These are phyloP conservation scores for Platalea minor DNA, from an alignment of 2,797 vertebrate genomes.

Conservation along the genomic window DNA sequence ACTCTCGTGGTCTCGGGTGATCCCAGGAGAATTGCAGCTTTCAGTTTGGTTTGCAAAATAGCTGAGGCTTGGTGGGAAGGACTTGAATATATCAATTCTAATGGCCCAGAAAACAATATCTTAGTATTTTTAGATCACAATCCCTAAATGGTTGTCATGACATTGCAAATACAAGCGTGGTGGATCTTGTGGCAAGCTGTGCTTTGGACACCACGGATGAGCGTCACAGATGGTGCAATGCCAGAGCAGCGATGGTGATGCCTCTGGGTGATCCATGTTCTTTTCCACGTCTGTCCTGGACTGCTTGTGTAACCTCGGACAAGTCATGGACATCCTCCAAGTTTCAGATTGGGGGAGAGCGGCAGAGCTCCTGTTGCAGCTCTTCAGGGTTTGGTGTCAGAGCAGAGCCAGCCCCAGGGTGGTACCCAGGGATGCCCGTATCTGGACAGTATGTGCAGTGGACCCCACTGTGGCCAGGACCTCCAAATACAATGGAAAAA, in stretches of 20 bases:
- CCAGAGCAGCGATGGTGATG: not conserved
- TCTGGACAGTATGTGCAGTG: rapidly evolving
- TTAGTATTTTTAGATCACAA: rapidly evolving
- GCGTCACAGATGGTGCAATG: not conserved
- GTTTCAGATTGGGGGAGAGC: not conserved
- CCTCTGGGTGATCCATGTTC: not conserved
- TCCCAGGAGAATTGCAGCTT: not conserved
- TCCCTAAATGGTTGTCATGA: not conserved
- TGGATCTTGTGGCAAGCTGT: not conserved
- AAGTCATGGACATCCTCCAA: not conserved
- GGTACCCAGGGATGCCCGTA: not conserved
- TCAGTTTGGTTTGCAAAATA: not conserved
- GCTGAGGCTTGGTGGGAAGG: not conserved
- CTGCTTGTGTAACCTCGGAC: not conserved
- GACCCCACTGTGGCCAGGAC: not conserved
- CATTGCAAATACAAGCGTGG: rapidly evolving
- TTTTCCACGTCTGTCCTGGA: not conserved
- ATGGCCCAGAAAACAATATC: not conserved
- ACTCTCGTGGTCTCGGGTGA: not conserved
- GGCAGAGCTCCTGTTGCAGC: not conserved
- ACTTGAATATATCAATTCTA: not conserved
- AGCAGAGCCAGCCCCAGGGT: not conserved
- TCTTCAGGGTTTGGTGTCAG: not conserved
- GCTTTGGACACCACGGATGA: not conserved
- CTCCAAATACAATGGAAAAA: not conserved